Conservation (phyloP, 2,888 invertebrate genomes). For the Cyclophora albipunctata region DNA sequence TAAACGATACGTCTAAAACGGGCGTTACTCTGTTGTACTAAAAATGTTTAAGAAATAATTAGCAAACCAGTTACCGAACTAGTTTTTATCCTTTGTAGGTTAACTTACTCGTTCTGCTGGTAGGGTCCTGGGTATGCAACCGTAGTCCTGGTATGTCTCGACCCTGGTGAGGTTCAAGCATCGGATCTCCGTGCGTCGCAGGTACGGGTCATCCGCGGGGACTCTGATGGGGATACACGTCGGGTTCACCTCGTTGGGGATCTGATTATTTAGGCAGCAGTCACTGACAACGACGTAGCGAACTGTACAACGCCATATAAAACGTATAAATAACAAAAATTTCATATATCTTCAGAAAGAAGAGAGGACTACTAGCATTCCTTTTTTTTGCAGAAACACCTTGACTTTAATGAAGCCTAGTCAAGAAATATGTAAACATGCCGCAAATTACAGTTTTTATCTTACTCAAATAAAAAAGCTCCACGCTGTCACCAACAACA, state of each 20-base stretch:
- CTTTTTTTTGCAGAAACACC: background rate
- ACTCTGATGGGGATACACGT: slow-evolving; percentile 32
- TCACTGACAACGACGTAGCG: slow-evolving; percentile 22
- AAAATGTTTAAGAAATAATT: background rate
- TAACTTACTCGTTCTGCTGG: slow-evolving; percentile 33
- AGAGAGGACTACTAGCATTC: background rate
- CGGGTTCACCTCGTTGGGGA: slow-evolving; percentile 24
- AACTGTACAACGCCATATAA: slow-evolving; percentile 6
- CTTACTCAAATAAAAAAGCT: slow-evolving; percentile 26
- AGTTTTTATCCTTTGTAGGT: too few species aligned
- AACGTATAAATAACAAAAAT: background rate
- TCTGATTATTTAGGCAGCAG: slow-evolving; percentile 28
- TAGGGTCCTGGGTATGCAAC: slow-evolving; percentile 28
- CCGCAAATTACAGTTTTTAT: background rate
- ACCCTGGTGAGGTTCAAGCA: slow-evolving; percentile 40
- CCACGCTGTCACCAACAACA: slow-evolving; percentile 24
- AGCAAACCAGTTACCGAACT: background rate
- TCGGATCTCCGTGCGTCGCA: slow-evolving; percentile 27
- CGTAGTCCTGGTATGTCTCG: slow-evolving; percentile 32
- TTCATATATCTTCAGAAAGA: background rate
- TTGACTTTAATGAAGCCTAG: background rate
- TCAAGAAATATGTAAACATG: background rate
- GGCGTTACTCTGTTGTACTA: slow-evolving; percentile 32
- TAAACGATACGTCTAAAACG: slow-evolving; percentile 24
- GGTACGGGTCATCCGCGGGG: slow-evolving; percentile 33